Evolutionary conservation across 2,797 vertebrate species (phyloP).

Genomic region (Rhadinocentrus ornatus): DNA sequence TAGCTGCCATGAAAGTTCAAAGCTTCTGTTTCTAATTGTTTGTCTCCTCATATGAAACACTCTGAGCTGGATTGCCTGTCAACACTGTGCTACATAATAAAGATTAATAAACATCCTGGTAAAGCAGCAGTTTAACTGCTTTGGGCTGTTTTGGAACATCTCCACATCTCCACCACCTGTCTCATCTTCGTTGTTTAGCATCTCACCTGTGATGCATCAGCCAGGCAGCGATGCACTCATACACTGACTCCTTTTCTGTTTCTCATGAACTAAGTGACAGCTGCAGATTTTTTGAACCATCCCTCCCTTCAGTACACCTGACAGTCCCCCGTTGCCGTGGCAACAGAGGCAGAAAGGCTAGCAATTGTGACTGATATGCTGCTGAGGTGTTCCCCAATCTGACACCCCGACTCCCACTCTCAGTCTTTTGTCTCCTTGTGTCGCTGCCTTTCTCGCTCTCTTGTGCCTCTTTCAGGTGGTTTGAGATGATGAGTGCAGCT

Average conservation of each 20-base stretch:
- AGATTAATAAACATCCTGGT: slow-evolving; percentile 5
- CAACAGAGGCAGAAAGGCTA: slow-evolving; percentile 80
- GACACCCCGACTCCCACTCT: slow-evolving; percentile 51
- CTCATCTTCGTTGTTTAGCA: slow-evolving; percentile 44
- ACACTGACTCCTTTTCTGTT: slow-evolving; percentile 24
- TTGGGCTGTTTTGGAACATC: slow-evolving; percentile 28
- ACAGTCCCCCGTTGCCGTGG: slow-evolving; percentile 80
- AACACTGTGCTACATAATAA: background rate
- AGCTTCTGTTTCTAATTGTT: background rate
- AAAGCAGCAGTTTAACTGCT: slow-evolving; percentile 6
- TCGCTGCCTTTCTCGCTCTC: background rate
- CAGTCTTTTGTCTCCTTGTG: slow-evolving; percentile 29
- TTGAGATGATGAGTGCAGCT: slow-evolving; percentile 55
- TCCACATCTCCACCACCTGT: slow-evolving; percentile 13
- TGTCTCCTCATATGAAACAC: background rate
- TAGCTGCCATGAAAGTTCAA: background rate
- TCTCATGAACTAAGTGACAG: slow-evolving; percentile 70
- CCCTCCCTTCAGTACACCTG: slow-evolving; percentile 70
- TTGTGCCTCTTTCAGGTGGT: slow-evolving; percentile 46
- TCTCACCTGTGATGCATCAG: slow-evolving; percentile 16
- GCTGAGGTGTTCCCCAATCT: slow-evolving; percentile 78
- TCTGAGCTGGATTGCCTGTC: background rate
- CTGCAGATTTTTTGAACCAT: slow-evolving; percentile 62
- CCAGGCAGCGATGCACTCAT: slow-evolving; percentile 11
- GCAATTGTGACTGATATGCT: slow-evolving; percentile 72